Evolutionary conservation across 1,140 invertebrate species (phyloP).

Genomic region (Temnothorax nylanderi): DNA sequence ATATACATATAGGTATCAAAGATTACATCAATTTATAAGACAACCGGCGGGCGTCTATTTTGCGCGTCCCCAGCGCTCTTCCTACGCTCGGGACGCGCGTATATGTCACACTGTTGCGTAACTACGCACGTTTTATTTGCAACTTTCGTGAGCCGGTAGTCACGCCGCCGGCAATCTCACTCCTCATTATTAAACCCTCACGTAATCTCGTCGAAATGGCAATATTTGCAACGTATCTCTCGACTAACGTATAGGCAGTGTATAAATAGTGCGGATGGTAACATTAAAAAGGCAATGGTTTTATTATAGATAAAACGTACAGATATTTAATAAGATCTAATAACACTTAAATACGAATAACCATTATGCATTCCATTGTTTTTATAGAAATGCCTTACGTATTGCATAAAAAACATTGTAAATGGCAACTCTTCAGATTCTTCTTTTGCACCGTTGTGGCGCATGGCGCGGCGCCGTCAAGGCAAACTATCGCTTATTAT

Average conservation of each 20-base stretch:
- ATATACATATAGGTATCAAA: too few species aligned
- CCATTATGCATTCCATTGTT: background rate
- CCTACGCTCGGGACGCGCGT: too few species aligned
- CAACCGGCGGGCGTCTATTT: too few species aligned
- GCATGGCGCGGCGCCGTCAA: too few species aligned
- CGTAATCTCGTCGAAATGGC: background rate
- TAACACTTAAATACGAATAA: background rate
- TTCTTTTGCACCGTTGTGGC: too few species aligned
- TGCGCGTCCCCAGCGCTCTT: too few species aligned
- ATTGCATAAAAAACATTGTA: background rate
- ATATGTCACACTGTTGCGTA: constrained; percentile 82
- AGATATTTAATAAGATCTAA: background rate
- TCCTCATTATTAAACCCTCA: background rate
- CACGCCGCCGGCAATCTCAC: constrained; percentile 9
- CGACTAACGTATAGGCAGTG: background rate
- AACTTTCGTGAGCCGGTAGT: constrained; percentile 60
- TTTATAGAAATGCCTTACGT: background rate
- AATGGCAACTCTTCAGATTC: background rate
- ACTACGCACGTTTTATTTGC: constrained; percentile 78
- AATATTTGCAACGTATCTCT: constrained; percentile 17
- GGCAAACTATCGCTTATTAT: constrained; percentile 6
- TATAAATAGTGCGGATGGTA: background rate
- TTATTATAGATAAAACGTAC: background rate
- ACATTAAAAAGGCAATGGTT: background rate
- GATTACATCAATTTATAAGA: too few species aligned